Evolutionary conservation across 1,140 invertebrate species (phyloP).

Genomic region (Gerris buenoi): DNA sequence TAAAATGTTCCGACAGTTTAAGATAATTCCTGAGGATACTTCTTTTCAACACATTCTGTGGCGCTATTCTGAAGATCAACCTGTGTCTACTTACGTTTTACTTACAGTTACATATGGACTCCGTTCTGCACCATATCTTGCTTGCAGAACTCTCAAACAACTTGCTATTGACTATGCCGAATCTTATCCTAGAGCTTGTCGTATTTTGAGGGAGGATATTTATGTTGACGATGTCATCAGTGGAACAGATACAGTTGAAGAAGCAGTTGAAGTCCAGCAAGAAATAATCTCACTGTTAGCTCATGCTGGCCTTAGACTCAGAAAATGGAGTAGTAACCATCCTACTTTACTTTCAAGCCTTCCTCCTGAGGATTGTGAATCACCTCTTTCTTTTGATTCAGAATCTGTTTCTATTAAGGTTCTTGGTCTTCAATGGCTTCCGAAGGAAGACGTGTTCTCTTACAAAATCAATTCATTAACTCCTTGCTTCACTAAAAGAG

Average conservation of each 20-base stretch:
- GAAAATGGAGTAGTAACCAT: slow-evolving; percentile 19
- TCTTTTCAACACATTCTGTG: neutral
- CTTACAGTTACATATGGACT: neutral
- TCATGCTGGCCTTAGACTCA: slow-evolving; percentile 19
- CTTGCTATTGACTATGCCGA: neutral
- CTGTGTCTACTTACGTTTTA: neutral
- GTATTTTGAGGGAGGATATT: slow-evolving; percentile 21
- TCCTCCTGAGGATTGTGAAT: neutral
- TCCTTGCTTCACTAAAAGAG: slow-evolving; percentile 13
- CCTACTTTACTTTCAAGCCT: slow-evolving; percentile 3
- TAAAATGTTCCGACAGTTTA: neutral
- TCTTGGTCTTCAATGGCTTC: slow-evolving; percentile 20
- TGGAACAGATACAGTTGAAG: slow-evolving; percentile 18
- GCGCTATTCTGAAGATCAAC: neutral
- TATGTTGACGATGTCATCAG: slow-evolving; percentile 29
- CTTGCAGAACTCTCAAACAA: neutral
- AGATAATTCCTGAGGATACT: neutral
- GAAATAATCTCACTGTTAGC: slow-evolving; percentile 19
- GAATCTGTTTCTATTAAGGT: slow-evolving; percentile 6
- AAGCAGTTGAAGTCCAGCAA: slow-evolving; percentile 17
- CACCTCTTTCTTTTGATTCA: neutral
- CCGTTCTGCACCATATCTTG: neutral
- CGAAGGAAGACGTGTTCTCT: slow-evolving; percentile 6
- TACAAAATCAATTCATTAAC: neutral
- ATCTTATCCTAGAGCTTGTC: neutral